A percentile compares a stretch with the other conserved stretches of the same genome.
Evolutionary conservation across 2,888 invertebrate species (phyloP).

Genomic region (Teleogryllus oceanicus): DNA sequence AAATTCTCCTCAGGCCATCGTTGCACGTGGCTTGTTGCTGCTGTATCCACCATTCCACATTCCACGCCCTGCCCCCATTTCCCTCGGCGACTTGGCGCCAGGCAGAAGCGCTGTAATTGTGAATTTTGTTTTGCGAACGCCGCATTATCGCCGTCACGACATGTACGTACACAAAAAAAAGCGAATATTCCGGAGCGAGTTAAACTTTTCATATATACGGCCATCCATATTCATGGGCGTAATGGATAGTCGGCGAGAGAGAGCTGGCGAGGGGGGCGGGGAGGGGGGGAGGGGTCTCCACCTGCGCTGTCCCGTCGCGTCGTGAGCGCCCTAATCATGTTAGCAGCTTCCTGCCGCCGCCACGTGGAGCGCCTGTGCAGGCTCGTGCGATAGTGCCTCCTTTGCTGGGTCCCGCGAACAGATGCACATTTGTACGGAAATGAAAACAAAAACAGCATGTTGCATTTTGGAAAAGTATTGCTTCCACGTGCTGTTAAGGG

Average conservation of each 20-base stretch:
- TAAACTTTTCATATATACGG: conserved; percentile 18
- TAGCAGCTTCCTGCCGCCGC: neutral
- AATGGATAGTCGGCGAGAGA: neutral
- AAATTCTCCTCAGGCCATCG: too few species aligned
- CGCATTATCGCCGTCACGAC: neutral
- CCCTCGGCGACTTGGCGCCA: too few species aligned
- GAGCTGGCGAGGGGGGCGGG: neutral
- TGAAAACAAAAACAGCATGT: too few species aligned
- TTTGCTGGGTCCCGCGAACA: too few species aligned
- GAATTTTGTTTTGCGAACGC: neutral
- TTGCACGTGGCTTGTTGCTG: too few species aligned
- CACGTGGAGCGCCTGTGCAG: neutral
- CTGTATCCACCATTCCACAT: too few species aligned
- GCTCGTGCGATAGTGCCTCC: neutral
- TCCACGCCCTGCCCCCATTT: too few species aligned
- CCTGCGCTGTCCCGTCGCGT: neutral
- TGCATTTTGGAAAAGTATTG: too few species aligned
- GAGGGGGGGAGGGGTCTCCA: neutral
- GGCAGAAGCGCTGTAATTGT: too few species aligned
- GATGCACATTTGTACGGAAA: too few species aligned
- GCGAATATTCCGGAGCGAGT: neutral
- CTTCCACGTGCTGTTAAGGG: too few species aligned
- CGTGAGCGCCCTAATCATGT: neutral
- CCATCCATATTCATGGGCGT: conserved; percentile 1
- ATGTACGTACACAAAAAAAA: conserved; percentile 2